Evolutionary conservation across 2,113 vertebrate species (phyloP), one percentile per base, ranked within the genome.

Genomic region (Lampris megalopsis): DNA sequence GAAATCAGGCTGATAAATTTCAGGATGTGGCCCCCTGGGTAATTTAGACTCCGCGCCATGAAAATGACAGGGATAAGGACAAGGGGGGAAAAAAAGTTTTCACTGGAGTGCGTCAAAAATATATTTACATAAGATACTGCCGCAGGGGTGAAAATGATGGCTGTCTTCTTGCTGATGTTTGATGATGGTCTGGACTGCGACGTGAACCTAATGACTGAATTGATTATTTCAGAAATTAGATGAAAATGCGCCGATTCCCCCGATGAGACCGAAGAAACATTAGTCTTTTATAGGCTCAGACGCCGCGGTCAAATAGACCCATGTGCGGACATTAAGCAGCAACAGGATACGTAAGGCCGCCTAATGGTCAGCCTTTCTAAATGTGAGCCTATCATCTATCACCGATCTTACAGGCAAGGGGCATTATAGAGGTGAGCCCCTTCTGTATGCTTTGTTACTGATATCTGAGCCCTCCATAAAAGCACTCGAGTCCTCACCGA

Each of bases 21-120:
- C 79, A 60, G 74, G 72, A 74, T 77, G 74, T 63, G 59, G 53
- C 40, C 79, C 24, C 63, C n/a, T 0, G 37, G 9, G 36, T 62
- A 61, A 83, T 66, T 56, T 58, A 58, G 24, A 73, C 0, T 24
- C 24, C 47, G 42, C 11, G 13, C 41, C 38, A 70, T 40, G 42
- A 57, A 58, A 77, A 59, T 58, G 24, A 35, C 24, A 6, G 36
- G 56, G 36, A 58, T 58, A 9, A 45, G 43, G 24, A 58, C 49
- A 63, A 63, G 40, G 5, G 24, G 24, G 24, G 24, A 24, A 35
- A 35, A 63, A 56, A 37, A 38, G 57, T 63, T 52, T 53, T 62
- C 11, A 9, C 9, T 41, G 48, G n/a, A 7, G 57, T 58, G 10
- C 56, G 77, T 49, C 1, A 72, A 56, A 56, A 36, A 71, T 50